A percentile compares a stretch with the other conserved stretches of the same genome.
These are phyloP conservation scores for Aythya baeri DNA, from an alignment of 2,113 vertebrate genomes.

Conservation along the genomic window DNA sequence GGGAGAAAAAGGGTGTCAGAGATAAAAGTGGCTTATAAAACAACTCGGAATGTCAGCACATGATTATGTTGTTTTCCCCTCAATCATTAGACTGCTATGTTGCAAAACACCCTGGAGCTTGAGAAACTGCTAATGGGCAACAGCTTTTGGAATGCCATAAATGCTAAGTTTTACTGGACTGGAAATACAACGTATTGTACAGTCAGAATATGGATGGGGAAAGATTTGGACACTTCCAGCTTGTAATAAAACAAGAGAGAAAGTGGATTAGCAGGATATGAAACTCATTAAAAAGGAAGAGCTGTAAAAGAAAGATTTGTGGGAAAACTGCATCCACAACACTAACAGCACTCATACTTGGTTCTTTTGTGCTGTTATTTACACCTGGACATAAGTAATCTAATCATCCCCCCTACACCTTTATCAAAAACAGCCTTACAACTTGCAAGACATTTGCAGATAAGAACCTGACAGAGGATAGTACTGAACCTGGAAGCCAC, in stretches of 20 bases:
- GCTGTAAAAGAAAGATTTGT: not conserved
- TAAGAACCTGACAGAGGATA: not conserved
- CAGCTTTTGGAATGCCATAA: constrained; percentile 68
- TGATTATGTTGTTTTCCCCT: constrained; percentile 69
- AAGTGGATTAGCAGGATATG: constrained; percentile 53
- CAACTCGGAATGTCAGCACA: constrained; percentile 67
- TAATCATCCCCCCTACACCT: not conserved
- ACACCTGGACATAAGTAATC: not conserved
- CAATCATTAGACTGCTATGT: constrained; percentile 58
- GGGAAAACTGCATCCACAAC: not conserved
- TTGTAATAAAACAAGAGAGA: constrained; percentile 20
- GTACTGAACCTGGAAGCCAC: not conserved
- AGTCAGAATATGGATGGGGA: constrained; percentile 27
- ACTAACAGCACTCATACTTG: not conserved
- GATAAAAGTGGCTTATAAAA: constrained; percentile 71
- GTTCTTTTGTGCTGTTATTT: not conserved
- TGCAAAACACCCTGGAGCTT: constrained; percentile 64
- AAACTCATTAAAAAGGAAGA: constrained; percentile 12
- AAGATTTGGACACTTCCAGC: constrained; percentile 38
- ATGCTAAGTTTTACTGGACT: constrained; percentile 47
- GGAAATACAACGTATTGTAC: constrained; percentile 6
- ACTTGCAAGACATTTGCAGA: not conserved
- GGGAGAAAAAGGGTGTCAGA: not conserved
- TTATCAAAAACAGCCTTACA: not conserved
- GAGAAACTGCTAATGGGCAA: constrained; percentile 69